Evolutionary conservation across 2,797 vertebrate genomes (phyloP), one percentile per base, ranked within the genome.

Genomic region (Cyprinella venusta): DNA sequence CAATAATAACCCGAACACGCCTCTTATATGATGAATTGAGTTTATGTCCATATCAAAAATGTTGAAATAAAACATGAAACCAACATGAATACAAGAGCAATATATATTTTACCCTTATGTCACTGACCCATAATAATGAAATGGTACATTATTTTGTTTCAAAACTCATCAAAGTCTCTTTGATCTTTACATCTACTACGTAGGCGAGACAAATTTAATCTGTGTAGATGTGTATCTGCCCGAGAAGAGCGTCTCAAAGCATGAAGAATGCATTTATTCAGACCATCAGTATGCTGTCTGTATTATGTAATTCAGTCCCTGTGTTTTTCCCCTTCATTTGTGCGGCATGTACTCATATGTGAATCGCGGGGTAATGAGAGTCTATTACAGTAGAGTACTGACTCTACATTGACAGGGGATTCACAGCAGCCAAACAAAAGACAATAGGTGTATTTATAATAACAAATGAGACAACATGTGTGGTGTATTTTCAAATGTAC

Each of bases 251-350:
- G 50, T 76, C 69, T 84, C 61, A 19, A 50, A 65, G 76, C 59
- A 26, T 76, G 15, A 70, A 71, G 10, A 80, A 84, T 71, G 69
- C 33, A 52, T 80, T 80, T 71, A 42, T 84, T 82, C 85, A 87
- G 82, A 76, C 54, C 84, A 56, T 77, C 67, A 83, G 30, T 76
- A 65, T 64, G 56, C 38, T 52, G 68, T 38, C 67, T 63, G 71
- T 81, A 61, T 77, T 75, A 65, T 79, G 71, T 40, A 76, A 78
- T 83, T 72, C 42, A 19, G 12, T 48, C 48, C 30, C 7, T 18
- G 48, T 76, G 86, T 88, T 86, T 87, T 87, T 65, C 42, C 40
- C 78, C 61, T 65, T 71, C 76, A 69, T 45, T 72, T 90, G 89
- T 81, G 91, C 74, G 38, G 24, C 50, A 26, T 85, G 42, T 19